These are phyloP conservation scores for Acrossocheilus fasciatus DNA, from an alignment of 2,797 vertebrate genomes.

Conservation along the genomic window DNA sequence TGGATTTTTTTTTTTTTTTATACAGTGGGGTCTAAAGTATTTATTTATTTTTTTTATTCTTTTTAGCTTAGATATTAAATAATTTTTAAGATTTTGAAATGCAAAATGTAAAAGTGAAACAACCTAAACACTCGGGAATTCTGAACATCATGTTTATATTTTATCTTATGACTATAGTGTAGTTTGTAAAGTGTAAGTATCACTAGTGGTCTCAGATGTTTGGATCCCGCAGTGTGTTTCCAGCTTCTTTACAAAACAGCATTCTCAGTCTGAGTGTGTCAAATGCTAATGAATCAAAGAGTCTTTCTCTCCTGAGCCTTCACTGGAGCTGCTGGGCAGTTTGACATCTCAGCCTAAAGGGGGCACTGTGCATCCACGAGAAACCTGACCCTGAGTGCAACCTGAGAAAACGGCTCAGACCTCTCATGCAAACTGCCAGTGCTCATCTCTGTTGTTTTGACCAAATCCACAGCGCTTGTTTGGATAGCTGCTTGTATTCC, in stretches of 20 bases:
- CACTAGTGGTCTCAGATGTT: background rate
- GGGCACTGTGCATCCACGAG: constrained; percentile 80
- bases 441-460: constrained; percentile 42
- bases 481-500: constrained; percentile 45
- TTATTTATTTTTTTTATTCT: background rate
- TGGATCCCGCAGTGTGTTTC: background rate
- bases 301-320: background rate
- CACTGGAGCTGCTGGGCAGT: background rate
- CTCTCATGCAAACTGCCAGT: constrained; percentile 34
- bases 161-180: background rate
- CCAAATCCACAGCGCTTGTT: constrained; percentile 46
- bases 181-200: background rate
- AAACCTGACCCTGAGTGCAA: constrained; percentile 31
- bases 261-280: background rate
- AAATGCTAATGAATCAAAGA: constrained; percentile 48
- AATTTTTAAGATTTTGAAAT: background rate
- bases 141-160: background rate
- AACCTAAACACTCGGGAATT: background rate
- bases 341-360: constrained; percentile 70
- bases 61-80: background rate
- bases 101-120: background rate
- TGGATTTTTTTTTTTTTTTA: background rate
- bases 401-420: constrained; percentile 7
- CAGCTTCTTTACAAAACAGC: background rate
- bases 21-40: background rate